These are phyloP conservation scores for Drosophila anomelani DNA, from an alignment of 2,888 invertebrate genomes.

Conservation along the genomic window DNA sequence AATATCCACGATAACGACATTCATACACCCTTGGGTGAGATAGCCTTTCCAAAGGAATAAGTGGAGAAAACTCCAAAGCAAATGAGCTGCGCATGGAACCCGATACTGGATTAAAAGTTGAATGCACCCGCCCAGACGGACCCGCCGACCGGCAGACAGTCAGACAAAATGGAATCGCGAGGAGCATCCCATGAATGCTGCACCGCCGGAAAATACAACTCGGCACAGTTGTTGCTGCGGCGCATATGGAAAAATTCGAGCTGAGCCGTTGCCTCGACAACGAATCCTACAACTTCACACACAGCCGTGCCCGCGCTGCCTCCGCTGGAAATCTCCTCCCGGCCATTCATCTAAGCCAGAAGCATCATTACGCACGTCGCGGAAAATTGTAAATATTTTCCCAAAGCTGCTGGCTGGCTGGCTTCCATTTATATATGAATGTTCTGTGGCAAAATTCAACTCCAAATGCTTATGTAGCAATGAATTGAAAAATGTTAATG, in stretches of 20 bases:
- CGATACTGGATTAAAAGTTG: conserved; percentile 26
- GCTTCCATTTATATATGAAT: conserved; percentile 13
- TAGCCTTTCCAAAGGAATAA: conserved; percentile 2
- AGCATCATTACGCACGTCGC: conserved; percentile 49
- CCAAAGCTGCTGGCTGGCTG: conserved; percentile 22
- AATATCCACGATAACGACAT: neutral
- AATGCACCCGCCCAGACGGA: conserved; percentile 14
- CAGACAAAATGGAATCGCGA: conserved; percentile 8
- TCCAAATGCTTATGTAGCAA: conserved; percentile 25
- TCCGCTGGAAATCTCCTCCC: conserved; percentile 4
- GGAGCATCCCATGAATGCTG: conserved; percentile 9
- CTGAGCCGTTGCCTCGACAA: conserved; percentile 59
- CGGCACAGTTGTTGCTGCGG: conserved; percentile 13
- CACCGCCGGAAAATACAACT: conserved; percentile 67
- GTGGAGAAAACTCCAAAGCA: conserved; percentile 1
- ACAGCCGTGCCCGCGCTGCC: neutral
- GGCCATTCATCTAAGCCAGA: conserved; percentile 50
- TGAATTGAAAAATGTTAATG: conserved; percentile 44
- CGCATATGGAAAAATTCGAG: conserved; percentile 43
- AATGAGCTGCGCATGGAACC: conserved; percentile 11
- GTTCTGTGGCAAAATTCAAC: conserved; percentile 43
- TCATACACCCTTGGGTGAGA: neutral
- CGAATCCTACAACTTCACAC: conserved; percentile 11
- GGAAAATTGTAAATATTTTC: conserved; percentile 45
- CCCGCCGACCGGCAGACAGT: neutral